Evolutionary conservation across 1,140 invertebrate species (phyloP), one percentile per base, ranked within the genome.

Genomic region (Zaprionus davidi): DNA sequence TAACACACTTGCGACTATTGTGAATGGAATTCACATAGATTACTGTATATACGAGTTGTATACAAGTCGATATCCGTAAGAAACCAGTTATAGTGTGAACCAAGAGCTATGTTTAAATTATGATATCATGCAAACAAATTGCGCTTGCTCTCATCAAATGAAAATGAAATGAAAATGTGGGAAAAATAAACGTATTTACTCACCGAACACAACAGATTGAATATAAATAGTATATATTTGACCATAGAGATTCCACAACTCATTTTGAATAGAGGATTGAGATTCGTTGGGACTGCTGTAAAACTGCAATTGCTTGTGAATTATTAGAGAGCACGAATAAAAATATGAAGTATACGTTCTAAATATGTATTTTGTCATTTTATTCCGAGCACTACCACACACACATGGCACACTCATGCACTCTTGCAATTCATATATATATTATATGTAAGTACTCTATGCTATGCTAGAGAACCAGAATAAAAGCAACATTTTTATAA

Each of bases 131-230:
- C 49, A n/a, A 41, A 51, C 46, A 62, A 68, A 59, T 49, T 56
- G 28, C 15, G 34, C n/a, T 63, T 46, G 51, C 3, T 11, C n/a
- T 22, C 31, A 36, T n/a, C 55, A 28, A 58, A 51, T 31, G 28
- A 59, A 51, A 66, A 44, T 41, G 1, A 53, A 15, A 34, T 24
- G 17, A 38, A 41, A 36, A 59, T 51, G 2, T 53, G 3, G 20
- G 2, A 57, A 15, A 15, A 22, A 46, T 57, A 49, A 46, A 20
- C 20, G n/a, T 1, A 22, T 44, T 51, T 59, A 96, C 96, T 97
- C 93, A 97, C 96, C 93, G 96, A 96, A 92, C 97, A 97, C 60
- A 97, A 92, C 81, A 97, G 94, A 93, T 97, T 97, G 94, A 97
- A 97, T 87, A 96, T 94, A 92, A 97, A 97, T 71, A 97, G 94